Evolutionary conservation across 2,888 invertebrate genomes (phyloP).

Genomic region (Noctua pronuba): DNA sequence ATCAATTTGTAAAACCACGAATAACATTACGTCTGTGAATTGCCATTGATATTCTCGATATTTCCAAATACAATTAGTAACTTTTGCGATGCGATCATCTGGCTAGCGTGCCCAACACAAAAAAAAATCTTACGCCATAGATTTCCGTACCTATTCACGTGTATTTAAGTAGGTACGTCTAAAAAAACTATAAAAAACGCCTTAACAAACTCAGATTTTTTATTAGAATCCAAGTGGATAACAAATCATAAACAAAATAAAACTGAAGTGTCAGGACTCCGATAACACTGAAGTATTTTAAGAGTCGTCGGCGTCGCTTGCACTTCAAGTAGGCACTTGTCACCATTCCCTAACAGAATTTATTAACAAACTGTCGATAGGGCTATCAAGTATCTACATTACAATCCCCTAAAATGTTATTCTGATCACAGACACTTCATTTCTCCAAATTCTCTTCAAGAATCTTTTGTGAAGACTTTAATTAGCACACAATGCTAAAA

Average conservation of each 20-base stretch:
- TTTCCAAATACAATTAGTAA: slow-evolving; percentile 11
- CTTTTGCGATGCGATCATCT: background rate
- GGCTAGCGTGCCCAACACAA: background rate
- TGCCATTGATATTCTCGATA: slow-evolving; percentile 16
- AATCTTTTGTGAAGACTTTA: slow-evolving; percentile 69
- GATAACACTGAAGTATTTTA: slow-evolving; percentile 27
- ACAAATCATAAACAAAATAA: slow-evolving; percentile 6
- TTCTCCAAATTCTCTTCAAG: slow-evolving; percentile 66
- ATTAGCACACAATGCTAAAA: slow-evolving; percentile 73
- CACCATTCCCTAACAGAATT: background rate
- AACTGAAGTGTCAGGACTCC: slow-evolving; percentile 15
- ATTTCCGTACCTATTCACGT: background rate
- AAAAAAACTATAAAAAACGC: background rate
- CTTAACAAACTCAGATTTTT: background rate
- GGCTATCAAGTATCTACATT: slow-evolving; percentile 43
- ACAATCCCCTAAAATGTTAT: slow-evolving; percentile 54
- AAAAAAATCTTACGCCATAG: background rate
- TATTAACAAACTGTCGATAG: slow-evolving; percentile 35
- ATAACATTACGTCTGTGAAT: slow-evolving; percentile 58
- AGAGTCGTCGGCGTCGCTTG: background rate
- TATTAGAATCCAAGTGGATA: background rate
- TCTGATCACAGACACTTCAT: slow-evolving; percentile 68
- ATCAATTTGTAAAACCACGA: slow-evolving; percentile 66
- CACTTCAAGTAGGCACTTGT: slow-evolving; percentile 11
- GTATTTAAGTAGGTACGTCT: background rate